Conservation (phyloP, 2,113 vertebrate genomes). For the Catagonus wagneri region DNA sequence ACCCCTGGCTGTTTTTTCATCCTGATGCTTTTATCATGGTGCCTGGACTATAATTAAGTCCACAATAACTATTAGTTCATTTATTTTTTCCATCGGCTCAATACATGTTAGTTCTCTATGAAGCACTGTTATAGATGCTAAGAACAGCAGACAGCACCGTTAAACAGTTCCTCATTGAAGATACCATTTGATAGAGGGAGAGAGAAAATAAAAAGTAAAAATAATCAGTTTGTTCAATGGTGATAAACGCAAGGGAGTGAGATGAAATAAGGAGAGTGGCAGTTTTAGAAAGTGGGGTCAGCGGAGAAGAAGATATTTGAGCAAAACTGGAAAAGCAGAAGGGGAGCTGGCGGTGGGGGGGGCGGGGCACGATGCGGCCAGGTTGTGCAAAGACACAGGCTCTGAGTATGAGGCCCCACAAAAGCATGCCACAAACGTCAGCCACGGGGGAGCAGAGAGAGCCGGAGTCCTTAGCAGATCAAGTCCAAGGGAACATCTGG, state of each 20-base stretch:
- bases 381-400: background rate
- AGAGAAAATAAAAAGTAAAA: background rate
- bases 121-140: background rate
- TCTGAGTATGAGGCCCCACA: background rate
- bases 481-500: background rate
- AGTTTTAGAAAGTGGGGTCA: background rate
- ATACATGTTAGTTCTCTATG: background rate
- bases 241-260: background rate
- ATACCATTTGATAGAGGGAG: background rate
- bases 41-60: background rate
- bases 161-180: background rate
- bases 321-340: background rate
- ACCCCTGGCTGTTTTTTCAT: too few relatives aligned
- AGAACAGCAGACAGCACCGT: background rate
- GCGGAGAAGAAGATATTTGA: background rate
- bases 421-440: background rate
- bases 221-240: background rate
- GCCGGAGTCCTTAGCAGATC: fast-evolving
- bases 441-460: background rate
- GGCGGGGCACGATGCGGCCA: too few relatives aligned
- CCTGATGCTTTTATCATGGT: background rate
- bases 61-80: background rate
- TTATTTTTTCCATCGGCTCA: background rate
- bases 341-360: fast-evolving
- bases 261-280: background rate